Base-by-base conservation (phyloP, 2,888 invertebrate genomes). In the Coelogynopora nodosa region DNA sequence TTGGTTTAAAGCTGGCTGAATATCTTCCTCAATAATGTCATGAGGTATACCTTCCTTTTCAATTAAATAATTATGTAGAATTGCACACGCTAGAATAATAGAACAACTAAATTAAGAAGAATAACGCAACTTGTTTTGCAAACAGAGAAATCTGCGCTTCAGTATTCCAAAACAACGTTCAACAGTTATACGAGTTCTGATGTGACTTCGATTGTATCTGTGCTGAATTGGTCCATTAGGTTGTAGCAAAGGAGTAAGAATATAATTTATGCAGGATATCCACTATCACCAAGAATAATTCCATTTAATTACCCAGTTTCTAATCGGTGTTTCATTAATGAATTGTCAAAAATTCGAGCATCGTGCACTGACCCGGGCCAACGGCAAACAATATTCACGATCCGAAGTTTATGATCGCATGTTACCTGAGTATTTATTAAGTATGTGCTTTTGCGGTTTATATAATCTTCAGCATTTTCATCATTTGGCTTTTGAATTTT, bases 391-490 rank as follows among this genome's bases (percentile, higher is more conserved):
- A 49, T 49, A 49, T 49, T 18, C 49, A 18, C 49, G 49, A 49
- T 49, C 49, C 49, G 49, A 49, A 49, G 5, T 80, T 29, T 23
- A 80, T 80, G 80, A 80, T 80, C 80, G 29, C 80, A 80, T 23
- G 29, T 80, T 23, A 80, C 80, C 23, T 80, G 80, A 80, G 80
- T 80, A 80, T 80, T 80, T 26, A 80, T 80, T 26, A n/a, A 80
- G 29, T 80, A 80, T 26, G 29, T 26, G 29, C 29, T 80, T 29
- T 80, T 80, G 29, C 80, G 80, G 29, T 80, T 80, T 29, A 80
- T 80, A 27, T 26, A 80, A 27, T 80, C 80, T 80, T 80, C 80
- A 80, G 80, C 27, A 80, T 80, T 80, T 80, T 80, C 80, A 2
- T 80, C 80, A 18, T 49, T 49, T 26, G 80, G 80, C 26, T 29